Evolutionary conservation across 1,140 invertebrate genomes (phyloP), one percentile per base, ranked within the genome.

Genomic region (Cherax destructor): DNA sequence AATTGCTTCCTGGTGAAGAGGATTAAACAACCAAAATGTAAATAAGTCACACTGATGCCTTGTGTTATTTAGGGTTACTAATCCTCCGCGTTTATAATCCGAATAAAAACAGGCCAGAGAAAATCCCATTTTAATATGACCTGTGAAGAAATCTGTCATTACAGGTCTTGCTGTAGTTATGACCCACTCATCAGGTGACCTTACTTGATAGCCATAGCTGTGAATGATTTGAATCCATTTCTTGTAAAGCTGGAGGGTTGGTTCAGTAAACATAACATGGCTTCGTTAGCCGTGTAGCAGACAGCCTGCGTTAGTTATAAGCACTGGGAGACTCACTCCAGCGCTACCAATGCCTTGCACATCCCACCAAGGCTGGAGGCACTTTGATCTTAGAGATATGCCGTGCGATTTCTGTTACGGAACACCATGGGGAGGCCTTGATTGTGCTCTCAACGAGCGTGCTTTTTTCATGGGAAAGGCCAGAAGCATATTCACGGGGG

Each of bases 271-370:
- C 89, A 86, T 91, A 91, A 91, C 89, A 91, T 78, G 49, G 89
- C 83, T 91, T 91, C 89, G 89, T 91, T 91, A 91, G 89, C 89
- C 89, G 76, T 91, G 89, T 78, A 69, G 89, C 83, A 91, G 89
- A 91, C 89, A 91, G 89, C 74, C 77, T 41, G 83, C 83, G 89
- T 91, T 91, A 91, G 89, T 91, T 91, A 91, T 91, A 85, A 91
- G 89, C 89, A 91, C 89, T 85, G 89, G 56, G 89, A 91, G 89
- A 91, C 89, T 83, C 83, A 69, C 18, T 30, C 81, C 83, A 85
- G 83, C 49, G 81, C 76, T 91, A 74, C 83, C 89, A 85, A 91
- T 47, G 83, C 65, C 76, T 74, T 49, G 50, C 83, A 18, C 59
- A 41, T 52, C 47, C 30, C 50, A 90, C 72, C 50, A 69, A 21